phyloP scores from a whole-genome alignment of 2,113 vertebrate genomes.

The Oreochromis aureus region DNA sequence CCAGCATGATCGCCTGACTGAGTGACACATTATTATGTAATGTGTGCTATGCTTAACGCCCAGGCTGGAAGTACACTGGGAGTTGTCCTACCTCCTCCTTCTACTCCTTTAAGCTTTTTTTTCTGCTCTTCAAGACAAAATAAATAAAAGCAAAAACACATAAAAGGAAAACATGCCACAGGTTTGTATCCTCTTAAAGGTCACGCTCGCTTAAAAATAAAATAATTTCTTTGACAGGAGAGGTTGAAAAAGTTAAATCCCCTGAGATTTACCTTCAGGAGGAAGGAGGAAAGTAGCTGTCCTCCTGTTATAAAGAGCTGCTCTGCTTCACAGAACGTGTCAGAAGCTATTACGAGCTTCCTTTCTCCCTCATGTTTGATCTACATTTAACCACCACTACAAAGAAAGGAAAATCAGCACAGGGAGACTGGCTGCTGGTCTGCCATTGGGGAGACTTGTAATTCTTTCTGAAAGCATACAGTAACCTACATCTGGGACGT shows the following conservation, averaged over 20 bases:
- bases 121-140: neutral
- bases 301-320: conserved; percentile 5
- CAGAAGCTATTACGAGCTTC: conserved; percentile 45
- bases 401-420: conserved; percentile 17
- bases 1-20: conserved; percentile 27
- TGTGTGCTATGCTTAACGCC: neutral
- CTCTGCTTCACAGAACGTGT: conserved; percentile 36
- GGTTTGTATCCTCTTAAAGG: neutral
- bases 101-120: neutral
- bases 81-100: neutral
- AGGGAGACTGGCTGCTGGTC: conserved; percentile 12
- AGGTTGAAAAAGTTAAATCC: conserved; percentile 18
- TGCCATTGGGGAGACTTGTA: conserved; percentile 26
- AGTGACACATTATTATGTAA: conserved; percentile 34
- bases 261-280: conserved; percentile 5
- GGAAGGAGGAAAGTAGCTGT: neutral
- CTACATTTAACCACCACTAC: conserved; percentile 42
- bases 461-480: conserved; percentile 49
- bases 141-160: neutral
- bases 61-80: conserved; percentile 9
- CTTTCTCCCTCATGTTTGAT: conserved; percentile 51
- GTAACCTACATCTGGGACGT: conserved; percentile 51
- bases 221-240: conserved; percentile 6
- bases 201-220: neutral
- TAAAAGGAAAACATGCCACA: neutral